Evolutionary conservation across 2,888 invertebrate species (phyloP).

Genomic region (Lepidonotus clava): DNA sequence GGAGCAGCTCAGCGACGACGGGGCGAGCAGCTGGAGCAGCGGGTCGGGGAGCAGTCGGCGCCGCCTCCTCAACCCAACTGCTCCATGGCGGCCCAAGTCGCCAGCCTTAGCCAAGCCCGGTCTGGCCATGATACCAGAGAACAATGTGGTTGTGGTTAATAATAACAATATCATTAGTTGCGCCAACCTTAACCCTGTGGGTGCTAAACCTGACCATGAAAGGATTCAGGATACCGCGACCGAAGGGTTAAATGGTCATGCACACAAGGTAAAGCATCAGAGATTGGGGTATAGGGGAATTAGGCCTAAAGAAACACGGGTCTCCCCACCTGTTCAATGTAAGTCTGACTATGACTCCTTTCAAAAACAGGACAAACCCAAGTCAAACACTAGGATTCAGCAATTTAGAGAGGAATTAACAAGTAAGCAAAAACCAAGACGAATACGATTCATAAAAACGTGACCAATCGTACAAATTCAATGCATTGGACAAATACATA

Average conservation of each 20-base stretch:
- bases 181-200: too few species aligned
- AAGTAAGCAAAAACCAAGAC: background rate
- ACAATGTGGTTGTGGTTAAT: background rate
- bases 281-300: too few species aligned
- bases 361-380: too few species aligned
- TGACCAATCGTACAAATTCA: background rate
- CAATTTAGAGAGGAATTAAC: background rate
- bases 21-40: slow-evolving; percentile 21
- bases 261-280: too few species aligned
- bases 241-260: too few species aligned
- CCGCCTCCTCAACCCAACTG: background rate
- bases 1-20: slow-evolving; percentile 12
- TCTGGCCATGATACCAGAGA: slow-evolving; percentile 31
- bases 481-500: too few species aligned
- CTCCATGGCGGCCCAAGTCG: background rate
- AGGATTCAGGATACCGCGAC: too few species aligned
- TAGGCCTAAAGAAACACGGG: too few species aligned
- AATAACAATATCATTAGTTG: too few species aligned
- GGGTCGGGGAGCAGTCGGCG: background rate
- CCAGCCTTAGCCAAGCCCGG: background rate
- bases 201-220: too few species aligned
- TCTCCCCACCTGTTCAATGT: too few species aligned
- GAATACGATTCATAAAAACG: background rate
- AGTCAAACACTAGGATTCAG: background rate
- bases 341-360: too few species aligned